Evolutionary conservation across 2,888 invertebrate genomes (phyloP), one percentile per base, ranked within the genome.

Genomic region (Clostera curtula): DNA sequence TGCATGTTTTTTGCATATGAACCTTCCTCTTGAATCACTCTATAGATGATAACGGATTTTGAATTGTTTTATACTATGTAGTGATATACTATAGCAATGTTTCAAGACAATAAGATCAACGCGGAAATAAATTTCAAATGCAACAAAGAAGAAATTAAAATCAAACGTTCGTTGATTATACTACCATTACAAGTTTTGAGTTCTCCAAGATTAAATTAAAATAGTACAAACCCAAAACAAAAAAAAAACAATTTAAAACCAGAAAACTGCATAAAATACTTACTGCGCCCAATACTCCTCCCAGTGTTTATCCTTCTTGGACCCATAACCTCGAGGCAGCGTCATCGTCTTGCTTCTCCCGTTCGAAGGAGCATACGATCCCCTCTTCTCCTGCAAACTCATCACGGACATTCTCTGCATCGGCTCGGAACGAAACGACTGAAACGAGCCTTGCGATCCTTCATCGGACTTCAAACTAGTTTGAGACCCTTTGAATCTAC

Each of bases 221-320:
- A 24, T 9, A 2, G 19, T 21, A 27, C 19, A 22, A 13, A 24
- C 12, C 18, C 19, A 20, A 25, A 14, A 29, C 29, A 30, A 25
- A 34, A 22, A 29, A 24, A 34, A 44, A 43, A 28, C 27, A 15
- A 27, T 23, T 24, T 13, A n/a, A 7, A 25, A 21, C 11, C 3
- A 24, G 12, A 20, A 35, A 28, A 11, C 18, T 5, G n/a, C 18
- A 31, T 28, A 33, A 32, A 43, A 24, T 43, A 75, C 80, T 76
- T 50, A 85, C 85, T 68, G 63, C 1, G 80, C 65, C 85, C 85
- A 85, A 43, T 85, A 84, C 9, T 80, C 80, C 36, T 84, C 80
- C 84, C 83, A 84, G 24, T 66, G 69, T 50, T 72, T 79, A 43
- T 77, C 73, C 43, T 63, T 76, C 0, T 51, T 72, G 0, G 82